Conservation (phyloP, 2,888 invertebrate genomes). For the Lampropteryx suffumata region DNA sequence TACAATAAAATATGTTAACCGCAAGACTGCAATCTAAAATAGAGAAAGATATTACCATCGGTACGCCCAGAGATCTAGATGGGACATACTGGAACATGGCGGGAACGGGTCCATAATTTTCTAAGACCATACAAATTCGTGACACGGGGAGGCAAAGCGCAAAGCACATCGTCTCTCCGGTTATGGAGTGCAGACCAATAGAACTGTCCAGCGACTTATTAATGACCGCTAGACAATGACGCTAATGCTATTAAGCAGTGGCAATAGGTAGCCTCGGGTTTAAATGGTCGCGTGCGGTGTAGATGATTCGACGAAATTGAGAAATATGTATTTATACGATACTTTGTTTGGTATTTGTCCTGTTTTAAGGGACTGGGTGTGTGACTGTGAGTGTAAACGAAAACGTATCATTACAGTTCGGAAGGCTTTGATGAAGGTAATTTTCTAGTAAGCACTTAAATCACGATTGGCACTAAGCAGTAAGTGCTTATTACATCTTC, state of each 20-base stretch:
- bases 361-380: slow-evolving; percentile 12
- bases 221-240: slow-evolving; percentile 74
- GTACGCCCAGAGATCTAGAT: slow-evolving; percentile 31
- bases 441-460: slow-evolving; percentile 16
- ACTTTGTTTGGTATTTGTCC: slow-evolving; percentile 11
- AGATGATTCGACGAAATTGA: slow-evolving; percentile 35
- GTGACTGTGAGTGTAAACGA: not conserved
- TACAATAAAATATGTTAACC: slow-evolving; percentile 29
- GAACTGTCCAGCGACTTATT: slow-evolving; percentile 74
- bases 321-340: slow-evolving; percentile 26
- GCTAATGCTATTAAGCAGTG: slow-evolving; percentile 75
- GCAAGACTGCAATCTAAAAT: slow-evolving; percentile 21
- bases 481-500: slow-evolving; percentile 16
- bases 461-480: not conserved
- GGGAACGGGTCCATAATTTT: slow-evolving; percentile 43
- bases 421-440: not conserved
- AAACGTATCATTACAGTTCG: not conserved
- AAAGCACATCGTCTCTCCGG: slow-evolving; percentile 50
- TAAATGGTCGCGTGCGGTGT: slow-evolving; percentile 50
- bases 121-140: slow-evolving; percentile 65
- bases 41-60: slow-evolving; percentile 27
- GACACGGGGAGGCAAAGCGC: slow-evolving; percentile 55
- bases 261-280: slow-evolving; percentile 55
- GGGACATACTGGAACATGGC: slow-evolving; percentile 42
- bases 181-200: slow-evolving; percentile 70